Conservation (phyloP, 2,113 vertebrate species). For the Crotalus helleri region DNA sequence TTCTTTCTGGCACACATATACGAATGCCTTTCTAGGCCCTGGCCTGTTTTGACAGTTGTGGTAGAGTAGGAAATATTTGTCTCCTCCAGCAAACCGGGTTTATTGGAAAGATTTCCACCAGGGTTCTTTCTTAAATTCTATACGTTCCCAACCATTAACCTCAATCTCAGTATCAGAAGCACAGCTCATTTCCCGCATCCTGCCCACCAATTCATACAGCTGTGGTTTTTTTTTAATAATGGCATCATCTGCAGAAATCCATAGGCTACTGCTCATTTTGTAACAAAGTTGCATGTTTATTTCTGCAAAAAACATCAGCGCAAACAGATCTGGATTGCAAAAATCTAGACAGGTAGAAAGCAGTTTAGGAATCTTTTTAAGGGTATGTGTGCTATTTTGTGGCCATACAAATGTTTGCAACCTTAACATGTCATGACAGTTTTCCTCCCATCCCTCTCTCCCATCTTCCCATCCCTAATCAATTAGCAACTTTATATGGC, state of each 20-base stretch:
- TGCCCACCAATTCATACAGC: neutral
- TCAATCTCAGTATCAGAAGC: neutral
- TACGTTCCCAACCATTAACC: neutral
- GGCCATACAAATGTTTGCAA: neutral
- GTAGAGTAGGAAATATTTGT: neutral
- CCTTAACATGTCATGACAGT: neutral
- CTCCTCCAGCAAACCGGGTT: neutral
- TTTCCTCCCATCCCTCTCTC: neutral
- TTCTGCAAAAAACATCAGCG: neutral
- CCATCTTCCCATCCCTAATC: neutral
- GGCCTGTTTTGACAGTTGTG: neutral
- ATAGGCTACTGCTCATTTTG: neutral
- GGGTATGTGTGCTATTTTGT: neutral
- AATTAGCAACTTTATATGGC: neutral
- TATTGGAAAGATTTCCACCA: neutral
- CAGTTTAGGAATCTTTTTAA: neutral
- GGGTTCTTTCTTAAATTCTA: neutral
- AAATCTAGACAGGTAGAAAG: neutral
- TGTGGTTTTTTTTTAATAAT: neutral
- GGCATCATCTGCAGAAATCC: neutral
- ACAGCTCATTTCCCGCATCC: neutral
- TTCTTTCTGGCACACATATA: neutral
- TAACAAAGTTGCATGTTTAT: too few relatives aligned
- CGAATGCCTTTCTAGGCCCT: neutral
- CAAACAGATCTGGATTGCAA: neutral